Evolutionary conservation across 2,888 invertebrate species (phyloP).

Genomic region (Dinocampus coccinellae): DNA sequence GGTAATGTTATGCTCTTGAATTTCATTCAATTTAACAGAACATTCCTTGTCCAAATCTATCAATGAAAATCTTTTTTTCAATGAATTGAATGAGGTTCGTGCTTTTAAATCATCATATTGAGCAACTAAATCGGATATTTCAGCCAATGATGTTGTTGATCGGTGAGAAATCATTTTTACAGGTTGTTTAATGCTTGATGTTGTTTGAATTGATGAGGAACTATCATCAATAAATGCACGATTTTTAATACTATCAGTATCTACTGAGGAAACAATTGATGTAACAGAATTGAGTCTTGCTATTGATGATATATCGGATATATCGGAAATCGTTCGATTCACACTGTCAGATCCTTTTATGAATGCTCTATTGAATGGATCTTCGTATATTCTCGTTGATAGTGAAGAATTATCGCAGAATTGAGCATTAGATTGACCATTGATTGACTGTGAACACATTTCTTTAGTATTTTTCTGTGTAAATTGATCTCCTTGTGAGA

Average conservation of each 20-base stretch:
- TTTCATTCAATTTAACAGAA: conserved; percentile 26
- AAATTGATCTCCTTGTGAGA: conserved; percentile 50
- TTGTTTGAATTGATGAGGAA: conserved; percentile 27
- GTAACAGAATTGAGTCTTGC: conserved; percentile 47
- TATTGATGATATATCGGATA: conserved; percentile 57
- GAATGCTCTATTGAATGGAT: conserved; percentile 51
- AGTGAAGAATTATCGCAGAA: background rate
- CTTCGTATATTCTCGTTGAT: conserved; percentile 44
- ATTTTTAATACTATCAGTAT: conserved; percentile 53
- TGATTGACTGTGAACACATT: conserved; percentile 44
- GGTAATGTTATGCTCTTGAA: conserved; percentile 46
- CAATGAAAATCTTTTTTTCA: background rate
- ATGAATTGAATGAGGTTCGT: background rate
- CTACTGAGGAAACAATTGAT: conserved; percentile 41
- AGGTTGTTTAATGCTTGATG: background rate
- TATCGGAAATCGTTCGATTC: conserved; percentile 48
- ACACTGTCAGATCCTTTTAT: conserved; percentile 22
- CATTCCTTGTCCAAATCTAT: conserved; percentile 26
- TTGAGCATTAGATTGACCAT: conserved; percentile 40
- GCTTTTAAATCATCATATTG: conserved; percentile 4
- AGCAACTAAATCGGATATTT: conserved; percentile 52
- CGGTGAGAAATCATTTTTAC: background rate
- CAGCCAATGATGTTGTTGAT: conserved; percentile 44
- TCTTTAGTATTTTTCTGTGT: conserved; percentile 39
- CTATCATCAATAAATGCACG: conserved; percentile 53